Conservation (phyloP, 1,140 invertebrate species). For the Dendrolimus punctatus region DNA sequence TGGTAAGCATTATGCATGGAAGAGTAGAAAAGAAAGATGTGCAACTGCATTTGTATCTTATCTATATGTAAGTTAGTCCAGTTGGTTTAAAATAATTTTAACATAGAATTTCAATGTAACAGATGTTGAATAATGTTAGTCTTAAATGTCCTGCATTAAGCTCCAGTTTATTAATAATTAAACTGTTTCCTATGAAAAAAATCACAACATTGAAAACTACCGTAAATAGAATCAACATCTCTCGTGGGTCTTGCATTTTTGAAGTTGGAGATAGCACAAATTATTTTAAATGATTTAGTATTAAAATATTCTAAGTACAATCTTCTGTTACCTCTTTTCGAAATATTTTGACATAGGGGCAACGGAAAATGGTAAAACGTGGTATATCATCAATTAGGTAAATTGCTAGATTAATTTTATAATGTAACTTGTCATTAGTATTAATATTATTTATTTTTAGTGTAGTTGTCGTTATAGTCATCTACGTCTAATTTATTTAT, state of each 20-base stretch:
- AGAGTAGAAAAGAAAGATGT: too few relatives aligned
- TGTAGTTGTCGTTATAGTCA: conserved; percentile 52
- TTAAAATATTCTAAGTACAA: conserved; percentile 50
- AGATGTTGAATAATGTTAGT: too few relatives aligned
- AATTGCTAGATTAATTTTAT: conserved; percentile 61
- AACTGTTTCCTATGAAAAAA: too few relatives aligned
- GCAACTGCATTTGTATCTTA: too few relatives aligned
- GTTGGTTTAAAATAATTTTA: too few relatives aligned
- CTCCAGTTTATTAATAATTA: too few relatives aligned
- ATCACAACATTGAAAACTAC: too few relatives aligned
- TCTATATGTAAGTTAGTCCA: too few relatives aligned
- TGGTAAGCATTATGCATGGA: too few relatives aligned
- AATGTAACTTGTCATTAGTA: conserved; percentile 70
- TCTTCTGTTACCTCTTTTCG: conserved; percentile 66
- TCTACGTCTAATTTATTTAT: conserved; percentile 59
- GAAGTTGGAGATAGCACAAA: conserved; percentile 7
- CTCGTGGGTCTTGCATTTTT: conserved; percentile 1
- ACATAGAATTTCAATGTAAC: too few relatives aligned
- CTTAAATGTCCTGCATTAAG: too few relatives aligned
- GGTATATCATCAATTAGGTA: conserved; percentile 55
- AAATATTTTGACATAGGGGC: conserved; percentile 55
- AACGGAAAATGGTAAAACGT: conserved; percentile 57
- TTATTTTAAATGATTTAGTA: conserved; percentile 19
- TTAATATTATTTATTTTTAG: conserved; percentile 67
- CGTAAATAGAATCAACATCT: too few relatives aligned